These are phyloP conservation scores for Cetoscarus ocellatus DNA, from an alignment of 2,797 vertebrate genomes.

Conservation along the genomic window DNA sequence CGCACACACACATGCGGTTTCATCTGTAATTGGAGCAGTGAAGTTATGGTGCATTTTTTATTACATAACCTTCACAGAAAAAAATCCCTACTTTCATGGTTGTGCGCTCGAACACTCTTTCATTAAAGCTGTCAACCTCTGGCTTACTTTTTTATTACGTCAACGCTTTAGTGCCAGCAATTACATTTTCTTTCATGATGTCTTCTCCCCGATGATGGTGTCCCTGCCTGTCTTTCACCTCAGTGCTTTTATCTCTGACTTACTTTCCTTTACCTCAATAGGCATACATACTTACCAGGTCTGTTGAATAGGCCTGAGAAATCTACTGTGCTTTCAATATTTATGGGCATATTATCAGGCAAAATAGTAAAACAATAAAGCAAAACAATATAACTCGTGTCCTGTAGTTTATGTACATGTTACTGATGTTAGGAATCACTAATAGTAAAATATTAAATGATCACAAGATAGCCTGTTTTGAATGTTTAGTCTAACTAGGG, in stretches of 20 bases:
- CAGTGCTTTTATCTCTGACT: slow-evolving; percentile 18
- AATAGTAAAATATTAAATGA: too few species aligned
- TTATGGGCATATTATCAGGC: too few species aligned
- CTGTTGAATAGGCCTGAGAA: too few species aligned
- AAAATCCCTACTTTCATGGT: slow-evolving; percentile 4
- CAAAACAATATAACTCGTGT: too few species aligned
- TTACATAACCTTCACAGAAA: slow-evolving; percentile 34
- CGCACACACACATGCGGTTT: slow-evolving; percentile 1
- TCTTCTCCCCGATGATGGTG: slow-evolving; percentile 15
- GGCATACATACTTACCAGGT: too few species aligned
- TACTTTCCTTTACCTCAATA: neutral
- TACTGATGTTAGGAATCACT: too few species aligned
- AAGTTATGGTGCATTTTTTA: slow-evolving; percentile 39
- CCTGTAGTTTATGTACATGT: too few species aligned
- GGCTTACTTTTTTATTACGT: slow-evolving; percentile 15
- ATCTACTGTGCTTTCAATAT: too few species aligned
- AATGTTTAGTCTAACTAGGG: too few species aligned
- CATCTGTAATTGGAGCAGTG: slow-evolving; percentile 34
- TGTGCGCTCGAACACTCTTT: slow-evolving; percentile 22
- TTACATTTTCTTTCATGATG: slow-evolving; percentile 45
- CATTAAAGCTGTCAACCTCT: slow-evolving; percentile 43
- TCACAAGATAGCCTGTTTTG: too few species aligned
- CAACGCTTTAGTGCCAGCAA: slow-evolving; percentile 43
- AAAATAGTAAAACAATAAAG: too few species aligned
- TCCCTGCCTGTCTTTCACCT: slow-evolving; percentile 8